Conservation (phyloP, 37 sponge, comb jelly and placozoan genomes). For the Chondrosia reniformis region DNA sequence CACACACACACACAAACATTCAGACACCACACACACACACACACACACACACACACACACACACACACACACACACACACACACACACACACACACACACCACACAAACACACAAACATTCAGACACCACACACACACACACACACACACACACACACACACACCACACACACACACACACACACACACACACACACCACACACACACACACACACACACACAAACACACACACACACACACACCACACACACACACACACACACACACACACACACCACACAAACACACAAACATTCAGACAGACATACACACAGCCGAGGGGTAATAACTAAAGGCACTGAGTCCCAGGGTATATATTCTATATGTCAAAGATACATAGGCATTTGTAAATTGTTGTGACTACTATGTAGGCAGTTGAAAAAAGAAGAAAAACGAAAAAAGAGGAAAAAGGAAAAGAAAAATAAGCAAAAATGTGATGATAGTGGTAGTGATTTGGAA, state of each 20-base stretch:
- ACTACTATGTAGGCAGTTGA: neutral
- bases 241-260: neutral
- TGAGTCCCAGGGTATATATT: neutral
- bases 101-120: neutral
- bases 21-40: neutral
- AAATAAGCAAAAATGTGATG: neutral
- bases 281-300: neutral
- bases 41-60: slow-evolving; percentile 1
- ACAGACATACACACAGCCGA: neutral
- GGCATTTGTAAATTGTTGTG: neutral
- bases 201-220: neutral
- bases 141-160: neutral
- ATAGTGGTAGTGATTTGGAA: too few species aligned
- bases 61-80: slow-evolving; percentile 1
- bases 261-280: neutral
- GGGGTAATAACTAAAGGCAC: neutral
- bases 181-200: neutral
- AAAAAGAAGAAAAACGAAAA: neutral
- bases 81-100: slow-evolving; percentile 4
- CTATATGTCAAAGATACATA: too few species aligned
- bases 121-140: neutral
- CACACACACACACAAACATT: neutral
- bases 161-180: neutral
- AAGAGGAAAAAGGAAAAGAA: neutral
- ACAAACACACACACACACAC: neutral